Conservation (phyloP, 2,888 invertebrate species). For the Bimastos eiseni region DNA sequence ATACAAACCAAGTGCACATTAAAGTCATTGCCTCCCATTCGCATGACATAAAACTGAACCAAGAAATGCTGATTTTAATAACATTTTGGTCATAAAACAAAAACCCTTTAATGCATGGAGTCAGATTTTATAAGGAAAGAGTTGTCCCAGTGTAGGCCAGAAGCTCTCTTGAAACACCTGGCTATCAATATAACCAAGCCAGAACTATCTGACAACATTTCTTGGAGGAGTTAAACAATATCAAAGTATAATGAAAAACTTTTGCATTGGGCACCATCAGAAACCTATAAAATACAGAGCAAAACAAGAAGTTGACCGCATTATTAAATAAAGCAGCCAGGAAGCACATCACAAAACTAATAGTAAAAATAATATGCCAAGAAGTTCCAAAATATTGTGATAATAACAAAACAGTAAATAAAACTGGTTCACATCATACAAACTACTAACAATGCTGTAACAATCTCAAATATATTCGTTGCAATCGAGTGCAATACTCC, state of each 20-base stretch:
- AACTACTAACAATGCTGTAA: not conserved
- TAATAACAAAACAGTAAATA: not conserved
- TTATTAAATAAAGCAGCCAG: not conserved
- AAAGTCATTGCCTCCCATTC: not conserved
- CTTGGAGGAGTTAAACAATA: not conserved
- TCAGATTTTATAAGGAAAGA: too few species aligned
- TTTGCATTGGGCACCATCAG: not conserved
- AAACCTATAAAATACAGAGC: slow-evolving; percentile 3
- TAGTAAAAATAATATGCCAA: not conserved
- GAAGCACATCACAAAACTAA: not conserved
- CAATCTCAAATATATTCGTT: not conserved
- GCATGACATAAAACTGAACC: not conserved
- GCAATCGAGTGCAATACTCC: not conserved
- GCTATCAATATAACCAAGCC: not conserved
- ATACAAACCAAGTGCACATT: not conserved
- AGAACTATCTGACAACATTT: not conserved
- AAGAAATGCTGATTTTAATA: not conserved
- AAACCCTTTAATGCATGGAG: not conserved
- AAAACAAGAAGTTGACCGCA: not conserved
- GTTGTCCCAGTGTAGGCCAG: not conserved
- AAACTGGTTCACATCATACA: not conserved
- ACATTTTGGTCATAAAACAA: not conserved
- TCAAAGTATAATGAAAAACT: not conserved
- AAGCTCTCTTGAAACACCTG: not conserved
- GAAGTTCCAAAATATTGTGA: not conserved